phyloP scores from a whole-genome alignment of 2,113 vertebrate genomes.

The Calonectris borealis region DNA sequence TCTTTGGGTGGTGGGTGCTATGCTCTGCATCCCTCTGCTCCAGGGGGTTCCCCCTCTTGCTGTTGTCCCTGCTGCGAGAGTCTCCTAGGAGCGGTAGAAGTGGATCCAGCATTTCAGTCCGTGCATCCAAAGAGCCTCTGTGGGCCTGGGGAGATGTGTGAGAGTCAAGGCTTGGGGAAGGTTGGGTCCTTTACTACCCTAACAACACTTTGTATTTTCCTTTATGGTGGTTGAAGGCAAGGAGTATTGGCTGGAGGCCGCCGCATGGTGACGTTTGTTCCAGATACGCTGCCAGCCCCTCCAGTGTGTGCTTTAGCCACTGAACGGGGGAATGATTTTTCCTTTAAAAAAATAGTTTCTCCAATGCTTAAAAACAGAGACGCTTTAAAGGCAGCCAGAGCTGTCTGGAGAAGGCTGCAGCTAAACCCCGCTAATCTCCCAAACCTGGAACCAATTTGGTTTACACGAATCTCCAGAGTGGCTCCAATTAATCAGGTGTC shows the following conservation, averaged over 20 bases:
- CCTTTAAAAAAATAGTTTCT: neutral
- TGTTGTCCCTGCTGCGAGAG: neutral
- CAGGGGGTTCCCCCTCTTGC: neutral
- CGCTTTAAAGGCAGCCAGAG: neutral
- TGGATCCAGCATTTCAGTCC: neutral
- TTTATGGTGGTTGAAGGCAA: neutral
- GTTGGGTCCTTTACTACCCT: neutral
- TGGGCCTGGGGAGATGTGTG: neutral
- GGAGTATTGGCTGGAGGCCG: neutral
- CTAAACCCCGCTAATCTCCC: neutral
- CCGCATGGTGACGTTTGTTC: neutral
- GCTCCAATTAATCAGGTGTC: constrained; percentile 34
- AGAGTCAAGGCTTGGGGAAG: neutral
- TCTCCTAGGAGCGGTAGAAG: neutral
- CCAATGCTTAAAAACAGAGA: neutral
- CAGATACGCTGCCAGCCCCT: neutral
- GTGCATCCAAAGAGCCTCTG: neutral
- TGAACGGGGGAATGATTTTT: neutral
- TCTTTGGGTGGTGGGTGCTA: neutral
- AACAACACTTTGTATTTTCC: neutral
- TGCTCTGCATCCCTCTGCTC: neutral
- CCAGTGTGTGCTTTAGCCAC: neutral
- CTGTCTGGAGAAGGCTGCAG: neutral
- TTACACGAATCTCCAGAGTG: neutral
- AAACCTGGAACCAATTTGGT: constrained; percentile 37